Evolutionary conservation across 1,140 invertebrate species (phyloP).

Genomic region (Leptinotarsa texana): DNA sequence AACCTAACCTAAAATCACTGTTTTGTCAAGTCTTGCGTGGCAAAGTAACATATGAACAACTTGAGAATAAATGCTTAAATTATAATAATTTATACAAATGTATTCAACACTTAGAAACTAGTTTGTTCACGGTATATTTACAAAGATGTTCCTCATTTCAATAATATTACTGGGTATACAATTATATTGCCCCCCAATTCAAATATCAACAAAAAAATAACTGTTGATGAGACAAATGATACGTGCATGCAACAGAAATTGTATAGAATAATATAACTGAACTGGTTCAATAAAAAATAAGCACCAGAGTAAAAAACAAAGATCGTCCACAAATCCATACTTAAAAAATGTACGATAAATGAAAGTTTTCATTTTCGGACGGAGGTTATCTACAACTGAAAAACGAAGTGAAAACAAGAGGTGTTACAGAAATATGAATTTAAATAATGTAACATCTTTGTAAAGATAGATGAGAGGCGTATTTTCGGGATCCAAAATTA

Average conservation of each 20-base stretch:
- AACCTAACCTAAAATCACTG: constrained; percentile 53
- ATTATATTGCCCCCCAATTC: not conserved
- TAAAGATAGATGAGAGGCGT: too few relatives aligned
- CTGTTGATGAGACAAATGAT: constrained; percentile 29
- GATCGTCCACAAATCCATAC: too few relatives aligned
- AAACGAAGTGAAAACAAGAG: not conserved
- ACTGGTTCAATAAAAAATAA: constrained; percentile 38
- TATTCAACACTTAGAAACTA: constrained; percentile 42
- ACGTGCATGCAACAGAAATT: constrained; percentile 37
- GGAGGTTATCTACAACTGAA: not conserved
- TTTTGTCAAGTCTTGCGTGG: constrained; percentile 50
- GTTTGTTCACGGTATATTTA: constrained; percentile 44
- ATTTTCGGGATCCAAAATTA: too few relatives aligned
- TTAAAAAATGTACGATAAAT: too few relatives aligned
- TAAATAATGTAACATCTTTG: too few relatives aligned
- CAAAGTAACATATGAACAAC: constrained; percentile 39
- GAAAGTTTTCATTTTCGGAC: not conserved
- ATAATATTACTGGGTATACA: constrained; percentile 40
- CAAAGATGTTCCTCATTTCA: constrained; percentile 48
- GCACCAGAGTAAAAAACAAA: not conserved
- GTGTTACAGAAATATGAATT: too few relatives aligned
- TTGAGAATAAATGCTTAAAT: constrained; percentile 36
- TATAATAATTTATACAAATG: constrained; percentile 46
- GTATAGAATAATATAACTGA: constrained; percentile 30
- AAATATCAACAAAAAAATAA: constrained; percentile 32